Percentiles rank a stretch among this genome's conserved stretches.
Evolutionary conservation across 1,140 invertebrate species (phyloP).

Genomic region (Heliconius nattereri): DNA sequence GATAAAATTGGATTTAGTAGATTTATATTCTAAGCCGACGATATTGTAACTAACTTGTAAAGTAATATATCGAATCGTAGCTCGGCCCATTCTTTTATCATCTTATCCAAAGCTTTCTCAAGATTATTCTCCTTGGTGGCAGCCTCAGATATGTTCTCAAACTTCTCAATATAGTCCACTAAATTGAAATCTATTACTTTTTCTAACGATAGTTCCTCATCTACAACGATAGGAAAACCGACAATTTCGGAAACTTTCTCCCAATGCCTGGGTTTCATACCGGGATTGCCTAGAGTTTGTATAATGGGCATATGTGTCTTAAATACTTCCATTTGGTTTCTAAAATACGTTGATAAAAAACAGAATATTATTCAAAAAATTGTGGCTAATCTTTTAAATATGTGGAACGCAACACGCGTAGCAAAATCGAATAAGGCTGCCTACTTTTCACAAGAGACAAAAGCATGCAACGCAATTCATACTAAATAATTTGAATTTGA

Average conservation of each 20-base stretch:
- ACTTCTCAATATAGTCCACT: slow-evolving; percentile 94
- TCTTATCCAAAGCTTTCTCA: slow-evolving; percentile 93
- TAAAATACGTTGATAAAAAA: slow-evolving; percentile 40
- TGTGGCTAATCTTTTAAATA: too few relatives aligned
- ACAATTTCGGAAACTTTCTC: slow-evolving; percentile 97
- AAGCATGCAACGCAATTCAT: too few relatives aligned
- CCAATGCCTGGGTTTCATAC: slow-evolving; percentile 96
- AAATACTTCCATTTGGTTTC: slow-evolving; percentile 93
- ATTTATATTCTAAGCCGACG: too few relatives aligned
- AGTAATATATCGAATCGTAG: slow-evolving; percentile 90
- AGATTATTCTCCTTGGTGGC: slow-evolving; percentile 97
- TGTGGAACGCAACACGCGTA: too few relatives aligned
- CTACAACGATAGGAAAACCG: slow-evolving; percentile 94
- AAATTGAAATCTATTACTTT: slow-evolving; percentile 97
- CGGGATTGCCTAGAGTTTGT: slow-evolving; percentile 95
- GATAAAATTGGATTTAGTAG: too few relatives aligned
- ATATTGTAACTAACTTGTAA: slow-evolving; percentile 80
- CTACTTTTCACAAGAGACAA: too few relatives aligned
- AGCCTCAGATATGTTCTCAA: slow-evolving; percentile 95
- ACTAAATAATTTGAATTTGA: too few relatives aligned
- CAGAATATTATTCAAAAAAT: neutral
- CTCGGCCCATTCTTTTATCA: slow-evolving; percentile 96
- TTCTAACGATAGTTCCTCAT: slow-evolving; percentile 91
- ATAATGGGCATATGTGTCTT: slow-evolving; percentile 95
- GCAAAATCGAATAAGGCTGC: too few relatives aligned